Conservation (phyloP, 2,797 vertebrate genomes). For the Neosalanx taihuensis region DNA sequence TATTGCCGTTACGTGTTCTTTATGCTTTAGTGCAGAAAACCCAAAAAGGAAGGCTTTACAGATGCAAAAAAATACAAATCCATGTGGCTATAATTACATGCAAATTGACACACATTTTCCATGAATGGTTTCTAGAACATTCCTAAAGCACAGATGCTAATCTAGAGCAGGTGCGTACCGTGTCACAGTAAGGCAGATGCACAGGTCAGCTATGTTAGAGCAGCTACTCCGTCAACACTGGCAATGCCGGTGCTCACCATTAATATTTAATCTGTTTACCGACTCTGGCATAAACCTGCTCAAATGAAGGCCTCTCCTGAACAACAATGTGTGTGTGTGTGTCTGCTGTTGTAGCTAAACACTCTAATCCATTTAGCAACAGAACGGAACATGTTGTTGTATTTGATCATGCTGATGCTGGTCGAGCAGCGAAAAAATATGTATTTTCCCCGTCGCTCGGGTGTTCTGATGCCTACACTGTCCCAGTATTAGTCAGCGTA, state of each 20-base stretch:
- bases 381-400: no score
- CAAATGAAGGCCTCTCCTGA: slow-evolving; percentile 17
- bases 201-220: background rate
- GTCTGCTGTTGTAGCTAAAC: no score
- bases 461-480: no score
- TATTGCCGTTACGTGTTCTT: no score
- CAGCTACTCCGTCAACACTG: background rate
- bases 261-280: slow-evolving; percentile 26
- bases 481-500: no score
- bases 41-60: background rate
- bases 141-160: background rate
- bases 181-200: background rate
- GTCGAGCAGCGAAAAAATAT: no score
- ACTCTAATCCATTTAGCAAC: no score
- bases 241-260: slow-evolving; percentile 2
- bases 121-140: slow-evolving; percentile 5
- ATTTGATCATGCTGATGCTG: no score
- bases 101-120: background rate
- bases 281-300: slow-evolving; percentile 2
- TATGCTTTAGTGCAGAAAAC: no score
- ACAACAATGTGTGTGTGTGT: background rate
- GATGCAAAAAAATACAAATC: background rate
- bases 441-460: no score
- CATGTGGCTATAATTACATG: no score
- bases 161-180: no score